Conservation (phyloP, 2,888 invertebrate genomes). For the Anagyrus pseudococci region DNA sequence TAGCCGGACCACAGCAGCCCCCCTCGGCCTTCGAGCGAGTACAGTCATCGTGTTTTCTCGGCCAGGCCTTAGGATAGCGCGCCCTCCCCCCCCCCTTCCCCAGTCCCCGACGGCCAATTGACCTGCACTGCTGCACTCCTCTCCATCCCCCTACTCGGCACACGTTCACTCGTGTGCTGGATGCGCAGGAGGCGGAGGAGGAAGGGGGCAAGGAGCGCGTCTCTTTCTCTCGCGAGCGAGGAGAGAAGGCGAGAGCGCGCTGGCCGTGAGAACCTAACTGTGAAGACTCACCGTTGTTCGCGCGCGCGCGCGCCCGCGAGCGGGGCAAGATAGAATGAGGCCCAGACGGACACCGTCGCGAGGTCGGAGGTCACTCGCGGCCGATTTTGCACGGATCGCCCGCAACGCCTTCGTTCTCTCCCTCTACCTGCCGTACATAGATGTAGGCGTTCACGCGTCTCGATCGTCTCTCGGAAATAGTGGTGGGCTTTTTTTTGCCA, state of each 20-base stretch:
- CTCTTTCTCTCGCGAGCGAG: constrained; percentile 29
- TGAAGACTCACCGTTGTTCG: constrained; percentile 52
- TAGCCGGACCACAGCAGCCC: not conserved
- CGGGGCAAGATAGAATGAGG: constrained; percentile 23
- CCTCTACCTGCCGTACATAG: no score
- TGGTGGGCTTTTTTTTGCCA: no score
- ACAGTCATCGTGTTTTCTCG: no score
- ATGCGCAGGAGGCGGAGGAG: constrained; percentile 7
- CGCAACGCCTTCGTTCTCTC: no score
- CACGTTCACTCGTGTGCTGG: constrained; percentile 33
- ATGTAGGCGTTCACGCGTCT: not conserved
- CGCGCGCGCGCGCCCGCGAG: constrained; percentile 17
- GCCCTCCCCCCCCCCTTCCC: no score
- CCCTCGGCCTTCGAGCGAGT: no score
- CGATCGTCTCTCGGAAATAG: no score
- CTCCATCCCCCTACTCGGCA: no score
- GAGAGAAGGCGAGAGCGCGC: constrained; percentile 31
- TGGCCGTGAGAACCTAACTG: constrained; percentile 60
- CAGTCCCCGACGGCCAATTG: constrained; percentile 42
- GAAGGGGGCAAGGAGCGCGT: constrained; percentile 12
- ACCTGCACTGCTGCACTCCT: constrained; percentile 33
- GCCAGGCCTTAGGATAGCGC: no score
- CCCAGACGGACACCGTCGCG: constrained; percentile 44
- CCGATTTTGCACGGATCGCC: constrained; percentile 48
- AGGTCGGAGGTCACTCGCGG: constrained; percentile 54